Evolutionary conservation across 2,888 invertebrate genomes (phyloP).

Genomic region (Callosobruchus maculatus): DNA sequence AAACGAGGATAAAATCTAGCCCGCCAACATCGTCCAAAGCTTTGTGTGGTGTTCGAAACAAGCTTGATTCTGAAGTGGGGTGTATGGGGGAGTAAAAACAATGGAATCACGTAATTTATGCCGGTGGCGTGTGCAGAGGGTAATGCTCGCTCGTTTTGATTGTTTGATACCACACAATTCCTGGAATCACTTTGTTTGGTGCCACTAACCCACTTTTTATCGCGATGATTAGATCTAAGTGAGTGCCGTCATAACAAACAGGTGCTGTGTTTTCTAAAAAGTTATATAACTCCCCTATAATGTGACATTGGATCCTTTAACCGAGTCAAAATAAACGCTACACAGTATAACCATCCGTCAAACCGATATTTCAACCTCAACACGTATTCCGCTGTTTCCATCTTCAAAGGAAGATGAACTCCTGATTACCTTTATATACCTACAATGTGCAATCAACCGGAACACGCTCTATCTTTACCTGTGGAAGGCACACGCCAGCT

Average conservation of each 20-base stretch:
- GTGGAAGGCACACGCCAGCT: no score
- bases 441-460: no score
- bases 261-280: background rate
- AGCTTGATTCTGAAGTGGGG: background rate
- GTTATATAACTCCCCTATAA: no score
- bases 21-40: background rate
- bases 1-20: background rate
- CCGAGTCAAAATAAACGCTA: no score
- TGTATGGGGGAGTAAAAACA: background rate
- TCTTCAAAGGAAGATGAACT: no score
- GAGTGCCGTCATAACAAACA: background rate
- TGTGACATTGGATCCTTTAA: no score
- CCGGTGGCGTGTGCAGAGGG: background rate
- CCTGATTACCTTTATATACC: no score
- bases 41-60: background rate
- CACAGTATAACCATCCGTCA: no score
- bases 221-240: background rate
- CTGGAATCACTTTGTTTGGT: background rate
- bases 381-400: no score
- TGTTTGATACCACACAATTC: background rate
- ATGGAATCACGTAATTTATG: background rate
- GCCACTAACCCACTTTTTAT: background rate
- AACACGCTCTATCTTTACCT: no score
- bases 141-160: background rate
- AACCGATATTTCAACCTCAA: no score